Percentiles rank a stretch among this genome's conserved stretches.
Conservation (phyloP, 2,888 invertebrate species). For the Drosophila austrosaltans region DNA sequence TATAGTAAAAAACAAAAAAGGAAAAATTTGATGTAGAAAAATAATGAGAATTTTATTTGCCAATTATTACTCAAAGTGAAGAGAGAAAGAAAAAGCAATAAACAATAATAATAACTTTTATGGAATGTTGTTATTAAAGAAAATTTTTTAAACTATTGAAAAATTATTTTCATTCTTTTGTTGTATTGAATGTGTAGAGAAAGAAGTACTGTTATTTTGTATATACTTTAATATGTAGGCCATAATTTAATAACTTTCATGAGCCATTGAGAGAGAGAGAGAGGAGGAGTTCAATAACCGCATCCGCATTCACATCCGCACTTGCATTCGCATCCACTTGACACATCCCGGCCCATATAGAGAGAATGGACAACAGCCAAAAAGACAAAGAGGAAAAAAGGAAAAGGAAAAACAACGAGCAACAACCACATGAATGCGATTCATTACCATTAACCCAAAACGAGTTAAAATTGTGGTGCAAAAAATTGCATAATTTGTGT, state of each 20-base stretch:
- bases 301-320: slow-evolving; percentile 35
- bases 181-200: too few relatives aligned
- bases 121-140: too few relatives aligned
- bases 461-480: slow-evolving; percentile 76
- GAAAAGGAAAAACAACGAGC: slow-evolving; percentile 14
- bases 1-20: too few relatives aligned
- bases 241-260: slow-evolving; percentile 24
- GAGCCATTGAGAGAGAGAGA: slow-evolving; percentile 4
- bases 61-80: too few relatives aligned
- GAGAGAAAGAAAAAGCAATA: too few relatives aligned
- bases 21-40: too few relatives aligned
- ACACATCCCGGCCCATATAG: slow-evolving; percentile 58
- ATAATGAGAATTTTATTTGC: too few relatives aligned
- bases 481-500: slow-evolving; percentile 79
- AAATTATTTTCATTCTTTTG: too few relatives aligned
- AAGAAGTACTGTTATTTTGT: too few relatives aligned
- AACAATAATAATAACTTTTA: too few relatives aligned
- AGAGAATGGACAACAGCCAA: slow-evolving; percentile 20
- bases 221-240: slow-evolving; percentile 1
- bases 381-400: slow-evolving; percentile 15
- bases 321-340: slow-evolving; percentile 25
- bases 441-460: slow-evolving; percentile 77
- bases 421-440: slow-evolving; percentile 52
- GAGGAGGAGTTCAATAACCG: slow-evolving; percentile 67
- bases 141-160: too few relatives aligned